Base-by-base conservation (phyloP, 30 jellyfish, hydroid and myxozoan species). In the Turritopsis dohrnii region DNA sequence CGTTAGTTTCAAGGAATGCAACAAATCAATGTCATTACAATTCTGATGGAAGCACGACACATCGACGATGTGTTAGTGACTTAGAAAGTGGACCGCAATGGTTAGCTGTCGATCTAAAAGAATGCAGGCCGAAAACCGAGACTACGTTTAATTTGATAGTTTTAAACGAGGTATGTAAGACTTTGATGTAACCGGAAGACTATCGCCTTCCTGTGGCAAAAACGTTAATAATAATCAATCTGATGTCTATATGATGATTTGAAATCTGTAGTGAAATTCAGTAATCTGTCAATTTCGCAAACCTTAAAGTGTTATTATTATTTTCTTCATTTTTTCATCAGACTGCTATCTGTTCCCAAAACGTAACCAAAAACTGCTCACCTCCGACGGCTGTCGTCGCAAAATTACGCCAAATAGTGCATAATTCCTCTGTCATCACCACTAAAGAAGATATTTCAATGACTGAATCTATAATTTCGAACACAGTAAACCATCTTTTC, bases 1-100 rank as follows among this genome's bases (percentile, higher is more conserved):
- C 83, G 1, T 52, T 75, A n/a, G 66, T 75, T 26, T 75, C 60
- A 29, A 75, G 66, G 16, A 75, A 28, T n/a, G 83, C 60, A 7
- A 75, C 60, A 0, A 52, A 75, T 26, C 28, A 75, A 26, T 75
- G 83, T 75, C 60, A 23, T 13, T 75, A 75, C 41, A 26, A 29
- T n/a, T 21, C 65, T 28, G 53, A 26, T 26, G 66, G 66, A 5
- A 26, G 16, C 8, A 29, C 83, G 8, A 75, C 83, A n/a, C 1
- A 29, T 77, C 79, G 85, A 26, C 85, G 28, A 28, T 77, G 85
- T 30, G 25, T 77, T 77, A 60, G 72, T 16, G 85, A 60, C 29
- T 76, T 29, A 7, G 28, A 29, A 29, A 29, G 1, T 3, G 71
- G 75, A 0, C 85, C 85, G 28, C 75, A 77, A 29, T 77, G 85